phyloP scores from a whole-genome alignment of 1,140 invertebrate species.

The Notospermus geniculatus region DNA sequence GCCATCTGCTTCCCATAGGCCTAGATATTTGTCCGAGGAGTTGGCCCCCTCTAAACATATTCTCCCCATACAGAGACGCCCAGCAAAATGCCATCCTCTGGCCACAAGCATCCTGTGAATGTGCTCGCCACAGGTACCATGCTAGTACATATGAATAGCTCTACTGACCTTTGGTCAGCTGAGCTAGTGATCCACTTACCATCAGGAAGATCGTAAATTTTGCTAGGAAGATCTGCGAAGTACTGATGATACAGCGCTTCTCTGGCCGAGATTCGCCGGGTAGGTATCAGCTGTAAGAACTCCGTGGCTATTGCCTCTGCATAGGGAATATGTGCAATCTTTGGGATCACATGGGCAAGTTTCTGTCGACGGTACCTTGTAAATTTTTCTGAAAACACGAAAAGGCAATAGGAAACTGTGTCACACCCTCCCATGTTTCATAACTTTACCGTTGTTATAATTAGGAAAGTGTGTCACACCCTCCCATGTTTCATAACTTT shows the following conservation, averaged over 20 bases:
- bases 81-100: too few species aligned
- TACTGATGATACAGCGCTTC: slow-evolving; percentile 86
- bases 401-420: neutral
- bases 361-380: slow-evolving; percentile 73
- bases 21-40: too few species aligned
- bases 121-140: too few species aligned
- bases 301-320: slow-evolving; percentile 82
- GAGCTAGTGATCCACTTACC: slow-evolving; percentile 40
- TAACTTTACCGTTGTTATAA: too few species aligned
- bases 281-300: slow-evolving; percentile 77
- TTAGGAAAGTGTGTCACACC: too few species aligned
- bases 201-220: slow-evolving; percentile 81
- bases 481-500: too few species aligned
- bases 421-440: neutral
- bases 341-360: slow-evolving; percentile 82
- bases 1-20: too few species aligned
- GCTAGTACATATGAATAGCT: too few species aligned
- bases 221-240: slow-evolving; percentile 82
- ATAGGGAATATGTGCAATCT: slow-evolving; percentile 80
- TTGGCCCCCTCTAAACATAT: too few species aligned
- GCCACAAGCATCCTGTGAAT: too few species aligned
- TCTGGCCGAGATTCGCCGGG: slow-evolving; percentile 80
- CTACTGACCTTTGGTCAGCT: too few species aligned
- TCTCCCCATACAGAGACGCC: too few species aligned
- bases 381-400: slow-evolving; percentile 66